phyloP scores from a whole-genome alignment of 2,888 invertebrate genomes.

The Brachypalpus laphriformis region DNA sequence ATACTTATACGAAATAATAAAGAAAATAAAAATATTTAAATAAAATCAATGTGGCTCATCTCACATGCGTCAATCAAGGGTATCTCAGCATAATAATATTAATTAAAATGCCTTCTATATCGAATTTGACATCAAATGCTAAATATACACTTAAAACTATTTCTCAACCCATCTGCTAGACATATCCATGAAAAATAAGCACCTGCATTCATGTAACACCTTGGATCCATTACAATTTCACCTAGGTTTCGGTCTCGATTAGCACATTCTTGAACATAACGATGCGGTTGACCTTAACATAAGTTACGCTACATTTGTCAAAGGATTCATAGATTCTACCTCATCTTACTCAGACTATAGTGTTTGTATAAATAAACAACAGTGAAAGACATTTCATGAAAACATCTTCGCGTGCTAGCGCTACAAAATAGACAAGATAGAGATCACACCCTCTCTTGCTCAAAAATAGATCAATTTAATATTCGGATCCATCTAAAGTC shows the following conservation, averaged over 20 bases:
- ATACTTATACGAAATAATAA: background rate
- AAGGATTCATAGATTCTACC: constrained; percentile 1
- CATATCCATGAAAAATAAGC: constrained; percentile 24
- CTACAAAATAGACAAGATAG: constrained; percentile 23
- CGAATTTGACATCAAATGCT: constrained; percentile 23
- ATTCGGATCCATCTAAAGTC: background rate
- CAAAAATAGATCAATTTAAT: constrained; percentile 56
- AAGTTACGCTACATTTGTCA: constrained; percentile 33
- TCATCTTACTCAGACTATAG: background rate
- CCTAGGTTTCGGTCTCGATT: constrained; percentile 38
- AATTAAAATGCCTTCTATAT: constrained; percentile 49
- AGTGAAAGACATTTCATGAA: constrained; percentile 24
- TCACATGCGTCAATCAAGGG: constrained; percentile 56
- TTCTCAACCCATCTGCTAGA: constrained; percentile 20
- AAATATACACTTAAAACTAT: constrained; percentile 40
- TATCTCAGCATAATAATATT: constrained; percentile 11
- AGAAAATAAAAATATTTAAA: background rate
- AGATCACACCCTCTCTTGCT: constrained; percentile 60
- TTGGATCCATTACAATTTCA: constrained; percentile 47
- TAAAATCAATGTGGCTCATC: constrained; percentile 33
- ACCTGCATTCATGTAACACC: constrained; percentile 55
- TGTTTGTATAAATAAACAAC: constrained; percentile 4
- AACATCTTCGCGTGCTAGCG: constrained; percentile 36
- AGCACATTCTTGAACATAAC: constrained; percentile 51
- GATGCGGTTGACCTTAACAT: constrained; percentile 59